A percentile compares a stretch with the other conserved stretches of the same genome.
phyloP scores from a whole-genome alignment of 23 tunicate species.

The Oikopleura vanhoeffeni region DNA sequence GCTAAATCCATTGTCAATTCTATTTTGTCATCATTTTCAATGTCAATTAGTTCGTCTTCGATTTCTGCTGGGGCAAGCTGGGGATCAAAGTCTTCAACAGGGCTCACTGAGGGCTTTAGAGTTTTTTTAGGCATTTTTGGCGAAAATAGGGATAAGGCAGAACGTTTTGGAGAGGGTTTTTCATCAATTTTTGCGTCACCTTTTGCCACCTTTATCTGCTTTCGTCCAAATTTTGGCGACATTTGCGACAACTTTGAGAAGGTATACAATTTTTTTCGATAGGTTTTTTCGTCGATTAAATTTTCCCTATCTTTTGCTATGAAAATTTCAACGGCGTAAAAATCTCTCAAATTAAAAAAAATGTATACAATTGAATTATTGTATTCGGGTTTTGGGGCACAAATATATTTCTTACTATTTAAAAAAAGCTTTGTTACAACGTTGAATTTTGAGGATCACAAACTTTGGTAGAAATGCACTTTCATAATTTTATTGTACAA shows the following conservation, averaged over 20 bases:
- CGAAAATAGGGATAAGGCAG: background rate
- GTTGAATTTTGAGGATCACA: too few species aligned
- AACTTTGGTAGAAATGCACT: too few species aligned
- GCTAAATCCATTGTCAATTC: background rate
- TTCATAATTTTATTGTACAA: too few species aligned
- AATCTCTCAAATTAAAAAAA: too few species aligned
- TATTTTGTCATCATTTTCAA: background rate
- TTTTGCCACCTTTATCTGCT: background rate
- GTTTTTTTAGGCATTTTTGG: constrained; percentile 7
- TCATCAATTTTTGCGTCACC: background rate
- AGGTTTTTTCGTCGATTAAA: too few species aligned
- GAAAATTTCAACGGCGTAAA: too few species aligned
- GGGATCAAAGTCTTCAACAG: background rate
- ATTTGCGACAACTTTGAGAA: constrained; percentile 10
- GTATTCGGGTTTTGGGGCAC: too few species aligned
- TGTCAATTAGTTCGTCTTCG: background rate
- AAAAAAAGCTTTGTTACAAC: too few species aligned
- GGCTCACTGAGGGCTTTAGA: background rate
- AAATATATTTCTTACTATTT: too few species aligned
- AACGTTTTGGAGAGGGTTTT: background rate
- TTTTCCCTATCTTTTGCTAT: too few species aligned
- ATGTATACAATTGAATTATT: too few species aligned
- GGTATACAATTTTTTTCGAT: too few species aligned
- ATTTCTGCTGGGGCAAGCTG: background rate
- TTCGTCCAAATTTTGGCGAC: constrained; percentile 15